phyloP scores from a whole-genome alignment of 2,797 vertebrate species.

The Scyliorhinus canicula region DNA sequence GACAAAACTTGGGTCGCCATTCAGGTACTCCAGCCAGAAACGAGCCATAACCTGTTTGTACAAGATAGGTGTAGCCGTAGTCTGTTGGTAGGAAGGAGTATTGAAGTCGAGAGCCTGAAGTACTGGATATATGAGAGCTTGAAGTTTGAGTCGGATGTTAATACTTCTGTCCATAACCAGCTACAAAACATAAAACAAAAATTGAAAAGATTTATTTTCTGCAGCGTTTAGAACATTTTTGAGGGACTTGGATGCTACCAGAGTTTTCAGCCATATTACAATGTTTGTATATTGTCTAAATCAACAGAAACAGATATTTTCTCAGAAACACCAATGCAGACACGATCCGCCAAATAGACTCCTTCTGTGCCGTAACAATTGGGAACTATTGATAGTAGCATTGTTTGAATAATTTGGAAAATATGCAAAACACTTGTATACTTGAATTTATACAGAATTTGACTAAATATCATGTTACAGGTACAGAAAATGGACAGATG shows the following conservation, averaged over 20 bases:
- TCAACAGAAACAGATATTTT: neutral
- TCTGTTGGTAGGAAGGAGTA: slow-evolving; percentile 86
- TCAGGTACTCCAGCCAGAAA: slow-evolving; percentile 85
- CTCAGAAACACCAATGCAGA: neutral
- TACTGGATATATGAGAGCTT: slow-evolving; percentile 83
- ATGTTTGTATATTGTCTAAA: neutral
- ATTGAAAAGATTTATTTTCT: neutral
- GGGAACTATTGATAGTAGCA: too few species aligned
- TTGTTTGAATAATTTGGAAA: neutral
- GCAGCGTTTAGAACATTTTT: neutral
- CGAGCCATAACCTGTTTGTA: slow-evolving; percentile 64
- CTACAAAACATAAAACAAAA: slow-evolving; percentile 52
- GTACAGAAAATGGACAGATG: neutral
- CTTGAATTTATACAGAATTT: neutral
- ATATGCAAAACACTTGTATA: neutral
- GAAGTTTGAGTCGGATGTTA: slow-evolving; percentile 71
- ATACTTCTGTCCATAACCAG: slow-evolving; percentile 63
- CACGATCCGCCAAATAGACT: too few species aligned
- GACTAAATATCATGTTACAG: neutral
- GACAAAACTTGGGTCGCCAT: slow-evolving; percentile 58
- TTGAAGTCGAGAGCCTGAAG: slow-evolving; percentile 90
- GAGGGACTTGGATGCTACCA: neutral
- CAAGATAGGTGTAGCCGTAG: slow-evolving; percentile 65
- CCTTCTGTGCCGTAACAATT: too few species aligned
- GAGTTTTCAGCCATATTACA: neutral